phyloP scores from a whole-genome alignment of 2,113 vertebrate species.

The Rhea pennata region DNA sequence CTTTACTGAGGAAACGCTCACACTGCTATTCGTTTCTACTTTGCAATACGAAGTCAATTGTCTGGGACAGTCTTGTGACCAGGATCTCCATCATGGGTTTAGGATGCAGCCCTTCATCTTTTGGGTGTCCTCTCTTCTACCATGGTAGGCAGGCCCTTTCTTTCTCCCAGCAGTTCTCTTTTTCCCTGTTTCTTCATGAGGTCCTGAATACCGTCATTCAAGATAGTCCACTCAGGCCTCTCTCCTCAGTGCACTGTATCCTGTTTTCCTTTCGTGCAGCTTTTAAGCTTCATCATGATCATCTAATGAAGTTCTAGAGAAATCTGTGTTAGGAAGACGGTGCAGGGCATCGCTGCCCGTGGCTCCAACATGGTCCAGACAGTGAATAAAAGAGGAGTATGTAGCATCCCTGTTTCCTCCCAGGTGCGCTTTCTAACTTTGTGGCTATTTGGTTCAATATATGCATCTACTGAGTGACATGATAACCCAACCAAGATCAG shows the following conservation, averaged over 20 bases:
- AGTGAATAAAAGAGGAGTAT: neutral
- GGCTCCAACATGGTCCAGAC: rapidly evolving
- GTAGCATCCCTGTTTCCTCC: neutral
- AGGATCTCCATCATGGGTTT: neutral
- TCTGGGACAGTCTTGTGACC: neutral
- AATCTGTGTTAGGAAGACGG: neutral
- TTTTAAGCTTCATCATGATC: rapidly evolving
- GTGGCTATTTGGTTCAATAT: neutral
- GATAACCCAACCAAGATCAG: neutral
- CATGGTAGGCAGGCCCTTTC: rapidly evolving
- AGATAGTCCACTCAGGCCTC: neutral
- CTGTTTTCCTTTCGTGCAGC: neutral
- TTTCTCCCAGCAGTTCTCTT: neutral
- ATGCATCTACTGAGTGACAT: neutral
- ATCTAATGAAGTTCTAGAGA: neutral
- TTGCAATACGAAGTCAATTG: neutral
- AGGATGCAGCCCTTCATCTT: neutral
- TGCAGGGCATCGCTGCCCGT: neutral
- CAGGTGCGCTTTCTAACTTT: neutral
- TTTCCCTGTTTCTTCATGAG: rapidly evolving
- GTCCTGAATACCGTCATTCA: neutral
- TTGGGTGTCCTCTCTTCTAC: rapidly evolving
- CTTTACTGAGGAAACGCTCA: neutral
- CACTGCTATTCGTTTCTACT: rapidly evolving
- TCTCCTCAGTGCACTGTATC: neutral